Base-by-base conservation (phyloP, 2,888 invertebrate genomes). In the Drosophila mayaguana region DNA sequence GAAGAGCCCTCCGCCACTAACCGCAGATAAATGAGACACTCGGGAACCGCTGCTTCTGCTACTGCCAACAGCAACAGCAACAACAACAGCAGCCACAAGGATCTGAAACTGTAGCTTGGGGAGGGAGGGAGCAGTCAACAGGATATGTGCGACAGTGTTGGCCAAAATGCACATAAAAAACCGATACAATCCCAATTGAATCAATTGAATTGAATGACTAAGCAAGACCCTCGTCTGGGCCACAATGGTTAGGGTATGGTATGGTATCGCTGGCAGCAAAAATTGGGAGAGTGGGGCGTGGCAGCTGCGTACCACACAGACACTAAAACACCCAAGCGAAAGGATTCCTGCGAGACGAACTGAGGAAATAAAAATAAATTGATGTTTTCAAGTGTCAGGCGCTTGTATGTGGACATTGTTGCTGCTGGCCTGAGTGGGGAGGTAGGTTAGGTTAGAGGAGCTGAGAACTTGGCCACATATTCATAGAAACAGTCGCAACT, bases 121-220 rank as follows among this genome's bases (percentile, higher is more conserved):
- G 25, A 20, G 11, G 63, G 28, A 4, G n/a, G 14, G 3, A 11
- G 4, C 45, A 45, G 45, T 16, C 20, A 72, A 70, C 71, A 61
- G 62, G 64, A 72, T 75, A 70, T 76, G 76, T 72, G 85, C 71
- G 78, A 81, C 78, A 77, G 62, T 80, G 86, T 76, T 66, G 85
- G 88, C 63, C 69, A 72, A 80, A 82, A 82, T 83, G 82, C 83
- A 88, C 88, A 82, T 88, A 82, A 83, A 88, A 86, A 85, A 79
- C 76, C 89, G 89, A 84, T 84, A 84, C 89, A 84, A 84, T 88
- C 83, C 88, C 90, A 86, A 86, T 86, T 86, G 85, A 86, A 88
- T 88, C 85, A 86, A 86, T 86, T 86, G 85, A 86, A 86, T 86
- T 75, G 90, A 85, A 85, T 89, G 89, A 81, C 80, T 84, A 78